A percentile compares a stretch with the other conserved stretches of the same genome.
These are phyloP conservation scores for Andrena camellia DNA, from an alignment of 2,888 invertebrate genomes.

Conservation along the genomic window DNA sequence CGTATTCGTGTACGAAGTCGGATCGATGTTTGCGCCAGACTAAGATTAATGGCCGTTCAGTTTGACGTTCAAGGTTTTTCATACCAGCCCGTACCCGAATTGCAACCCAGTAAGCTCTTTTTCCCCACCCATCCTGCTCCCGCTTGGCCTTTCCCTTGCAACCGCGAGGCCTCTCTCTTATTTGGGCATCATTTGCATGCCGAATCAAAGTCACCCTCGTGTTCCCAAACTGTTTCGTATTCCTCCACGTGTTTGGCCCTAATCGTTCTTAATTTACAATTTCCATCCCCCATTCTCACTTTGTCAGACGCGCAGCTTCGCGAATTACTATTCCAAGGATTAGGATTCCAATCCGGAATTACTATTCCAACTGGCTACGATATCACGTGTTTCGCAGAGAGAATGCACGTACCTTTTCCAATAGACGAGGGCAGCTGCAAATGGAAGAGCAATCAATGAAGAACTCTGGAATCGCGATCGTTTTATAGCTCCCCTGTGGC, in stretches of 20 bases:
- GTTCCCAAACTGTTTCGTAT: not conserved
- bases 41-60: constrained; percentile 76
- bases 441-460: constrained; percentile 7
- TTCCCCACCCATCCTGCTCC: not conserved
- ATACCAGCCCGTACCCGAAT: constrained; percentile 55
- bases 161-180: not conserved
- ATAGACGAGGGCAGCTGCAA: not conserved
- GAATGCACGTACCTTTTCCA: not conserved
- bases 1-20: constrained; percentile 66
- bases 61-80: constrained; percentile 72
- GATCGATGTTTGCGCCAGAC: constrained; percentile 74
- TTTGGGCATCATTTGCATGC: not conserved
- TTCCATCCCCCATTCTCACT: no score
- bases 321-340: no score
- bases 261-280: not conserved
- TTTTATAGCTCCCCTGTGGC: not conserved
- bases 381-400: not conserved
- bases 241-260: not conserved
- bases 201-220: constrained; percentile 4
- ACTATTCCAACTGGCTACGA: no score
- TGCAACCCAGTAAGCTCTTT: not conserved
- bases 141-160: not conserved
- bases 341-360: no score
- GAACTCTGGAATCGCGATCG: not conserved
- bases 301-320: no score